A percentile compares a stretch with the other conserved stretches of the same genome.
Conservation (phyloP, 2,797 vertebrate genomes). For the Oreortyx pictus region DNA sequence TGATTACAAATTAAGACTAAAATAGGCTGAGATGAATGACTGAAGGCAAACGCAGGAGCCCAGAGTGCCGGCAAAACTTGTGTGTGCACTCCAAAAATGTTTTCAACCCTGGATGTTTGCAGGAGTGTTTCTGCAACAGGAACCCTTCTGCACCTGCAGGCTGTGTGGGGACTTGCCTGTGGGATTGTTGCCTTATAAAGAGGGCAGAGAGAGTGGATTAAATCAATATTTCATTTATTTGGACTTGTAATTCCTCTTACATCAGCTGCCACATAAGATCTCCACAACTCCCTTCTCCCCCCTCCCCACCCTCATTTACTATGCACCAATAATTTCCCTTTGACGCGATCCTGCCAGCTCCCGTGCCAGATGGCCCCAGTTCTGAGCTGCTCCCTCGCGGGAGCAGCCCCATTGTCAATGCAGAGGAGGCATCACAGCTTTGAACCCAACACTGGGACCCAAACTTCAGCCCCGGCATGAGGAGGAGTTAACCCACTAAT, state of each 20-base stretch:
- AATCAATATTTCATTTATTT: slow-evolving; percentile 68
- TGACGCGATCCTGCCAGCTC: slow-evolving; percentile 62
- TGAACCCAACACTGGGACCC: slow-evolving; percentile 74
- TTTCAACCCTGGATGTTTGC: not conserved
- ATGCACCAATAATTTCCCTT: slow-evolving; percentile 74
- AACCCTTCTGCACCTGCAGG: not conserved
- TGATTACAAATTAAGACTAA: not conserved
- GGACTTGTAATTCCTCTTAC: slow-evolving; percentile 68
- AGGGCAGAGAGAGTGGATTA: slow-evolving; percentile 49
- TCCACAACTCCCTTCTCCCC: slow-evolving; percentile 42
- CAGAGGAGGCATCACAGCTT: slow-evolving; percentile 72
- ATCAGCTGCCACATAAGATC: slow-evolving; percentile 67
- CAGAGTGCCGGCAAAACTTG: not conserved
- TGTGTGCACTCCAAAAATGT: not conserved
- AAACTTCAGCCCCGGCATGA: slow-evolving; percentile 39
- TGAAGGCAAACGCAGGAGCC: not conserved
- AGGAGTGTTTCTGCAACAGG: not conserved
- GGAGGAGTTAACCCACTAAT: slow-evolving; percentile 66
- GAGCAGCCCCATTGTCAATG: slow-evolving; percentile 74
- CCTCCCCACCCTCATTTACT: slow-evolving; percentile 69
- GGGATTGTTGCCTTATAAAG: slow-evolving; percentile 19
- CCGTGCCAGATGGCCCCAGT: slow-evolving; percentile 74
- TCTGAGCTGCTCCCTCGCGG: slow-evolving; percentile 68
- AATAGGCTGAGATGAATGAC: not conserved
- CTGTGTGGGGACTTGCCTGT: not conserved